A percentile compares a stretch with the other conserved stretches of the same genome.
Conservation (phyloP, 1,140 invertebrate species). For the Plectus sambesii region DNA sequence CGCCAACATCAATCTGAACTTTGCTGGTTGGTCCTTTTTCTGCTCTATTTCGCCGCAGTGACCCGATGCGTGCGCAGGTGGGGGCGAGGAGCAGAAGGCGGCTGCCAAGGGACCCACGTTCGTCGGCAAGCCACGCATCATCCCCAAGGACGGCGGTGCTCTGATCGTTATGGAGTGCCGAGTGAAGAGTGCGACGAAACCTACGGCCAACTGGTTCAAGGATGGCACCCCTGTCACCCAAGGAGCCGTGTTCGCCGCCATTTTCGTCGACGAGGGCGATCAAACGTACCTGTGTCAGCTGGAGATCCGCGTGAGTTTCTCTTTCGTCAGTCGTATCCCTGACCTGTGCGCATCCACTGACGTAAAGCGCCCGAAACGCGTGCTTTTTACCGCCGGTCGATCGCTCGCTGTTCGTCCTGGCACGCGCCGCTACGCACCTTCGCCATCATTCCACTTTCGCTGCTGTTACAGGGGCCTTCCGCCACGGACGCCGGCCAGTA, state of each 20-base stretch:
- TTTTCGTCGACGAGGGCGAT: slow-evolving; percentile 69
- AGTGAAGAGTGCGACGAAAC: slow-evolving; percentile 79
- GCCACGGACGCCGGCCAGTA: slow-evolving; percentile 90
- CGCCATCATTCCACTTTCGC: too few species aligned
- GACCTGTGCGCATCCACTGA: neutral
- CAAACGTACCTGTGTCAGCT: slow-evolving; percentile 78
- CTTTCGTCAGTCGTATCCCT: neutral
- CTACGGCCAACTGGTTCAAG: slow-evolving; percentile 72
- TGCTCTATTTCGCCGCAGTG: slow-evolving; percentile 1
- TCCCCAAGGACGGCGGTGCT: slow-evolving; percentile 80
- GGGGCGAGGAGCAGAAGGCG: slow-evolving; percentile 59
- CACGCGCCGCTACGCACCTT: too few species aligned
- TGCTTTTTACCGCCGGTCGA: too few species aligned
- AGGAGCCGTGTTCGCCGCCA: slow-evolving; percentile 75
- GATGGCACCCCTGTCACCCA: slow-evolving; percentile 62
- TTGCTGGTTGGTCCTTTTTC: slow-evolving; percentile 68
- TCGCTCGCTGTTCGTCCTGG: too few species aligned
- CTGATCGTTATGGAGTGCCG: slow-evolving; percentile 89
- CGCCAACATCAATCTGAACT: slow-evolving; percentile 98
- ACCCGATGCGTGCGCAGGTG: slow-evolving; percentile 56
- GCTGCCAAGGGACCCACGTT: slow-evolving; percentile 80
- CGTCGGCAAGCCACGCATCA: slow-evolving; percentile 88
- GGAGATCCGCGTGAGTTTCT: slow-evolving; percentile 60
- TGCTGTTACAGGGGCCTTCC: slow-evolving; percentile 62
- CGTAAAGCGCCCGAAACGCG: neutral